Conservation (phyloP, 2,797 vertebrate species). For the Decapterus maruadsi region DNA sequence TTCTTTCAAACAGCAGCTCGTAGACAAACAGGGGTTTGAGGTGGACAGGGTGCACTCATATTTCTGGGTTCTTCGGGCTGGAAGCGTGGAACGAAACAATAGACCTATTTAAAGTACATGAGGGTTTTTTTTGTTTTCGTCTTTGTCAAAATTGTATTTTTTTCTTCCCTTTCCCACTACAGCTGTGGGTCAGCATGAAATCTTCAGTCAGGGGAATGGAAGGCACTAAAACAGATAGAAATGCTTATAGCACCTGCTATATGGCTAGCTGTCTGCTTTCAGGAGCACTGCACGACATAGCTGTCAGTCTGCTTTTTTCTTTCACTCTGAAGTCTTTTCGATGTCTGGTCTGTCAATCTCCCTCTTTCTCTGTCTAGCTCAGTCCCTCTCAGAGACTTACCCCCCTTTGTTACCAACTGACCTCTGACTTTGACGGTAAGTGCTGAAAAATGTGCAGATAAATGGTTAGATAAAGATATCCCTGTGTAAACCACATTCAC, state of each 20-base stretch:
- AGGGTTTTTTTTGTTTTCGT: background rate
- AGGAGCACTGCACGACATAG: background rate
- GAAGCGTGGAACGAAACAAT: background rate
- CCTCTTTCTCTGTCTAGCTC: background rate
- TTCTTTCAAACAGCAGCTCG: slow-evolving; percentile 1
- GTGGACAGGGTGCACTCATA: background rate
- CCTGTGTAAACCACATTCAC: background rate
- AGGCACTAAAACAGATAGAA: slow-evolving; percentile 3
- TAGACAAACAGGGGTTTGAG: background rate
- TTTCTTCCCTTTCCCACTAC: background rate
- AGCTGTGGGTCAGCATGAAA: slow-evolving; percentile 39
- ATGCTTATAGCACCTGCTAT: slow-evolving; percentile 13
- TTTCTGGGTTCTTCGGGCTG: background rate
- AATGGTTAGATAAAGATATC: background rate
- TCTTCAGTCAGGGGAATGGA: slow-evolving; percentile 3
- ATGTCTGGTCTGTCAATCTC: slow-evolving; percentile 3
- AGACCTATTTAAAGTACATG: slow-evolving; percentile 5
- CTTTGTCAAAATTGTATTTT: background rate
- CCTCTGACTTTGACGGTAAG: slow-evolving; percentile 12
- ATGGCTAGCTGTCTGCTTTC: background rate
- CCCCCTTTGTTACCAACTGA: background rate
- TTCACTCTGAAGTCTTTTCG: background rate
- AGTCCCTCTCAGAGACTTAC: background rate
- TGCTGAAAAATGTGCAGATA: background rate
- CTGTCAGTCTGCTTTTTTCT: background rate